Conservation (phyloP, 2,888 invertebrate genomes). For the Teleogryllus oceanicus region DNA sequence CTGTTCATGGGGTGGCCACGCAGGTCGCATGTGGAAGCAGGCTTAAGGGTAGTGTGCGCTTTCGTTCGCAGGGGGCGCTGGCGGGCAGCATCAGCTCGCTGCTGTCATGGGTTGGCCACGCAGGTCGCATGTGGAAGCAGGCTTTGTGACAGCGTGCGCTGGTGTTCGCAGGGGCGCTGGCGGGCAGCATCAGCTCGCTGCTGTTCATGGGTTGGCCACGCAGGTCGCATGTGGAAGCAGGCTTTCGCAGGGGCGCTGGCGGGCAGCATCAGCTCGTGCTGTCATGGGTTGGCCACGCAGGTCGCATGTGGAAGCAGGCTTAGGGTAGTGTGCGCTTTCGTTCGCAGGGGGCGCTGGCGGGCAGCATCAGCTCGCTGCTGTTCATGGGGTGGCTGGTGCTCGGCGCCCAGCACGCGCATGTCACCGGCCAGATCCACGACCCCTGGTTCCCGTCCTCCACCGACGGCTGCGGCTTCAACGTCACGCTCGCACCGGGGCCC, state of each 20-base stretch:
- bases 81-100: not conserved
- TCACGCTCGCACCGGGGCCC: not conserved
- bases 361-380: not conserved
- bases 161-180: constrained; percentile 18
- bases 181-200: not conserved
- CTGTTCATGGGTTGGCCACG: not conserved
- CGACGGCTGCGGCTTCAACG: constrained; percentile 20
- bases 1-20: not conserved
- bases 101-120: not conserved
- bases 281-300: not conserved
- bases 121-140: not conserved
- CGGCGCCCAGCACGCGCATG: not conserved
- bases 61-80: constrained; percentile 18
- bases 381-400: constrained; percentile 20
- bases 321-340: not conserved
- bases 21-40: not conserved
- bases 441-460: constrained; percentile 22
- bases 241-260: constrained; percentile 19
- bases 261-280: not conserved
- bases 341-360: constrained; percentile 20
- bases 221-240: not conserved
- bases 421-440: not conserved
- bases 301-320: not conserved
- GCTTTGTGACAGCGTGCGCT: not conserved
- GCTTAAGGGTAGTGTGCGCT: not conserved